phyloP scores from a whole-genome alignment of 2,888 invertebrate species.

The Parnassius glacialis region DNA sequence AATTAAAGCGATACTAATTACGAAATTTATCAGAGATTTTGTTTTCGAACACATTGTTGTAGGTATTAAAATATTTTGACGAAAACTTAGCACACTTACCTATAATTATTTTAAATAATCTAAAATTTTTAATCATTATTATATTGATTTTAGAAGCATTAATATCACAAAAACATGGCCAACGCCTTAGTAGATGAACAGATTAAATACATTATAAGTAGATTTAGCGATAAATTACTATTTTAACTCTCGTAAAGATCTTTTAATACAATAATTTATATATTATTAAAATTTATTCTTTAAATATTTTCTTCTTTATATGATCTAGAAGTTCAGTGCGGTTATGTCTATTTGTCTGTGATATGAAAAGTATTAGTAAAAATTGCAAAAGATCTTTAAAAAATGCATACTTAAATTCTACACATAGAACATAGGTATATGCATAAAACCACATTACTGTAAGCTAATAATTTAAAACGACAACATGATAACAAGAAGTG shows the following conservation, averaged over 20 bases:
- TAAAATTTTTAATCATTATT: constrained; percentile 1
- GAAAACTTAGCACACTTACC: too few species aligned
- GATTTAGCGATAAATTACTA: constrained; percentile 2
- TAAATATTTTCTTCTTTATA: neutral
- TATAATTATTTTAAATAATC: constrained; percentile 4
- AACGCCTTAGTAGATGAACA: constrained; percentile 30
- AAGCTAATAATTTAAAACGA: too few species aligned
- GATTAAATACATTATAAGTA: constrained; percentile 26
- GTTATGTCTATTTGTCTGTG: neutral
- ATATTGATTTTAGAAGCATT: constrained; percentile 32
- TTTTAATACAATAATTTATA: neutral
- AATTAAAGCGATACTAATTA: neutral
- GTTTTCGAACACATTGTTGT: too few species aligned
- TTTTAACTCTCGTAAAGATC: constrained; percentile 15
- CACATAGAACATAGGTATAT: too few species aligned
- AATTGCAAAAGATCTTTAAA: neutral
- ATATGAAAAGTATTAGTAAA: neutral
- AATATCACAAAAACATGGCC: constrained; percentile 58
- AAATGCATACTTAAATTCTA: too few species aligned
- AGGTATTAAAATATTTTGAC: too few species aligned
- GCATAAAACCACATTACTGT: too few species aligned
- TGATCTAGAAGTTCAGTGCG: constrained; percentile 7
- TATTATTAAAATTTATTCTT: neutral
- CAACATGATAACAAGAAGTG: too few species aligned
- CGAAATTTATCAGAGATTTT: too few species aligned